Evolutionary conservation across 1,140 invertebrate genomes (phyloP).

Genomic region (Drosophila ficusphila): DNA sequence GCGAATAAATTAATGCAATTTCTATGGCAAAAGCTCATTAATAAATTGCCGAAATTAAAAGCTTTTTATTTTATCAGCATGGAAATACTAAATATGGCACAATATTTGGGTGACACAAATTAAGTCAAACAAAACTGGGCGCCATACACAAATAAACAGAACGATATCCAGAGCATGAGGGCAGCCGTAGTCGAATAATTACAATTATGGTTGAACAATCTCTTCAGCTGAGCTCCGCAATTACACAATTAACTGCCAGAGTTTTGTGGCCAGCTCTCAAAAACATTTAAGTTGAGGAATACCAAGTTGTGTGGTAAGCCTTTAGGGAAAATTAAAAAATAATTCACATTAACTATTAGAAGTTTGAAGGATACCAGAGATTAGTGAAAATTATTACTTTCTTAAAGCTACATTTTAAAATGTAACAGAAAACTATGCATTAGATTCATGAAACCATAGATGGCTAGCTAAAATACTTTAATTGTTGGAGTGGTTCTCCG

Average conservation of each 20-base stretch:
- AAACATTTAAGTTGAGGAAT: not conserved
- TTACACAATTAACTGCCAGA: not conserved
- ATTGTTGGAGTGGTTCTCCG: not conserved
- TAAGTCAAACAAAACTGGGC: conserved; percentile 24
- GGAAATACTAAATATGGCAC: conserved; percentile 32
- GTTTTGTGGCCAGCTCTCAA: conserved; percentile 2
- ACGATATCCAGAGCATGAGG: not conserved
- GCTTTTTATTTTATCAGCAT: conserved; percentile 47
- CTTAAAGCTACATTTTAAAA: no score
- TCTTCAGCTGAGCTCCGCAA: conserved; percentile 43
- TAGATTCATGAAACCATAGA: no score
- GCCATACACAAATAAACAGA: conserved; percentile 42
- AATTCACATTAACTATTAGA: no score
- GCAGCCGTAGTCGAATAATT: conserved; percentile 29
- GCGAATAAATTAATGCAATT: conserved; percentile 64
- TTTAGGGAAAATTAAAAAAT: not conserved
- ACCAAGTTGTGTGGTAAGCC: not conserved
- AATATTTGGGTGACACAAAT: conserved; percentile 31
- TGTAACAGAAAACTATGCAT: no score
- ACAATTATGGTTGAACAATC: conserved; percentile 51
- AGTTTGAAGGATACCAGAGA: no score
- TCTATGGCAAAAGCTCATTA: conserved; percentile 65
- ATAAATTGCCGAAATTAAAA: conserved; percentile 75
- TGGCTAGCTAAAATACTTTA: no score
- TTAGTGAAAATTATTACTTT: no score